Conservation (phyloP, 2,888 invertebrate species). For the Lasioglossum calceatum region DNA sequence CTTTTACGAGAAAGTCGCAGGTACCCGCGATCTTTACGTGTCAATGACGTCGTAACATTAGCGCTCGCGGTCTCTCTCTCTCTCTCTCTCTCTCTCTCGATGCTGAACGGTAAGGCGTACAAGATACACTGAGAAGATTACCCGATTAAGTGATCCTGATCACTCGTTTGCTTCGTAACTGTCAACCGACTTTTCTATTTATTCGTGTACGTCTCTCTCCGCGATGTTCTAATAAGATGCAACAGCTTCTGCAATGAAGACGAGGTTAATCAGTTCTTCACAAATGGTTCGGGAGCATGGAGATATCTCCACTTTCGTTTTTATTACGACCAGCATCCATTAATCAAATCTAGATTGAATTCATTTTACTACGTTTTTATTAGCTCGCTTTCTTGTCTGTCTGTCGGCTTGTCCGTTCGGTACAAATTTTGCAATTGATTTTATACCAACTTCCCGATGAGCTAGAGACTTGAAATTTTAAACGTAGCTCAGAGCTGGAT, state of each 20-base stretch:
- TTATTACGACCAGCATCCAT: background rate
- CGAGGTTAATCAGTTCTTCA: background rate
- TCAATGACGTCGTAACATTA: slow-evolving; percentile 50
- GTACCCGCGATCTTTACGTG: slow-evolving; percentile 54
- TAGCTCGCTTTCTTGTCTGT: no score
- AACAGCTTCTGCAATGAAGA: background rate
- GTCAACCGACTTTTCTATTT: background rate
- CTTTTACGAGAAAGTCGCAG: slow-evolving; percentile 59
- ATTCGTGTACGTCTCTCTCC: background rate
- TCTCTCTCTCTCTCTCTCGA: background rate
- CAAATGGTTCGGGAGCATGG: background rate
- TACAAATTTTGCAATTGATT: no score
- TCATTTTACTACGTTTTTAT: background rate
- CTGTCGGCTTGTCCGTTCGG: no score
- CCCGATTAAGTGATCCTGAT: background rate
- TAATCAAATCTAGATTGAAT: background rate
- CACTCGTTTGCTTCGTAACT: background rate
- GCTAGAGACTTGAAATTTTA: no score
- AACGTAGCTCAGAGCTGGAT: no score
- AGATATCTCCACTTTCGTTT: background rate
- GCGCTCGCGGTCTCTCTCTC: background rate
- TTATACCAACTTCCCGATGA: no score
- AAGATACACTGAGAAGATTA: background rate
- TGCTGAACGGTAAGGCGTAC: background rate
- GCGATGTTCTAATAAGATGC: background rate